phyloP scores from a whole-genome alignment of 1,140 invertebrate genomes.

The Drosophila pallidifrons region DNA sequence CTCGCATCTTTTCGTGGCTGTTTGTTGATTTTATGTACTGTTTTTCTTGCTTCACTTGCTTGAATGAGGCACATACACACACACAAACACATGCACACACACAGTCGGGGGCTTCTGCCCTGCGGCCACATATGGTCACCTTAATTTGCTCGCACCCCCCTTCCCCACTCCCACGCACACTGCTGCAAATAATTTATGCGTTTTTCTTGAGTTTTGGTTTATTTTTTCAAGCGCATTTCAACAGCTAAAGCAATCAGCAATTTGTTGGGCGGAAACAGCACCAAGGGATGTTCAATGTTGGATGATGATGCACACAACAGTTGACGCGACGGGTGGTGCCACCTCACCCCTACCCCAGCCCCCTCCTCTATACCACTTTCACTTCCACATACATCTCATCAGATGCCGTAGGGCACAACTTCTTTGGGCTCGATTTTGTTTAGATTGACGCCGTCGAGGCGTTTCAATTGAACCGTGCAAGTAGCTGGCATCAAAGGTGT shows the following conservation, averaged over 20 bases:
- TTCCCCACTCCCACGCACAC: not conserved
- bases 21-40: slow-evolving; percentile 83
- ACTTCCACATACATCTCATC: not conserved
- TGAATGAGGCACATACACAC: not conserved
- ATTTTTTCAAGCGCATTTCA: slow-evolving; percentile 82
- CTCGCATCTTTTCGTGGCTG: slow-evolving; percentile 46
- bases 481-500: not conserved
- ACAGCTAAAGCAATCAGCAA: slow-evolving; percentile 78
- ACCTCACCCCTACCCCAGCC: not conserved
- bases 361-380: too few relatives aligned
- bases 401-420: not conserved
- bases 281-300: slow-evolving; percentile 63
- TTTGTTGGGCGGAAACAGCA: slow-evolving; percentile 72
- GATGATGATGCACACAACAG: slow-evolving; percentile 51
- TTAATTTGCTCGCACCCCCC: slow-evolving; percentile 60
- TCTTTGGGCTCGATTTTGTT: slow-evolving; percentile 50
- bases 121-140: slow-evolving; percentile 81
- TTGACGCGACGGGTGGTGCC: slow-evolving; percentile 59
- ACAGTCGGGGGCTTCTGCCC: slow-evolving; percentile 61
- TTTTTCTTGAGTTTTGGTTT: slow-evolving; percentile 77
- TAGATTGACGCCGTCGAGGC: slow-evolving; percentile 71
- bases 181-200: slow-evolving; percentile 79
- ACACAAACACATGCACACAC: not conserved
- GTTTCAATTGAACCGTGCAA: slow-evolving; percentile 47
- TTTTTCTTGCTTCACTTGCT: slow-evolving; percentile 79